These are phyloP conservation scores for Sinohyriopsis cumingii DNA, from an alignment of 2,888 invertebrate genomes.

Conservation along the genomic window DNA sequence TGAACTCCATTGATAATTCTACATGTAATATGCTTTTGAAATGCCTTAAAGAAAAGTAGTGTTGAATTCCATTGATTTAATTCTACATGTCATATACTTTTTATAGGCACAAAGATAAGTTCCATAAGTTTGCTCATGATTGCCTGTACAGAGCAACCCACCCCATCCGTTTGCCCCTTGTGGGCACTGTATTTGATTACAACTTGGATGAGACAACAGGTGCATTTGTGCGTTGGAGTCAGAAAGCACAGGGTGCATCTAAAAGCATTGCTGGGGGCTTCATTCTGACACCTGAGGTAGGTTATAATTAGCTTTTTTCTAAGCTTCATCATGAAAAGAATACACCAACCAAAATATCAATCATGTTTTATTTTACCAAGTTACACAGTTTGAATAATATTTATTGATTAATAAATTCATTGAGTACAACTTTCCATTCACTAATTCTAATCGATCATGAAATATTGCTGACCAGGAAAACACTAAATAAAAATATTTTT, in stretches of 20 bases:
- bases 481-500: too few species aligned
- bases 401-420: too few species aligned
- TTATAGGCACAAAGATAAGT: constrained; percentile 59
- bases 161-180: constrained; percentile 59
- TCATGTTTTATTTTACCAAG: too few species aligned
- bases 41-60: neutral
- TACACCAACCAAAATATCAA: too few species aligned
- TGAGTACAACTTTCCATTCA: too few species aligned
- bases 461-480: too few species aligned
- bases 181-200: constrained; percentile 66
- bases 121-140: constrained; percentile 67
- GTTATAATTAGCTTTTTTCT: neutral
- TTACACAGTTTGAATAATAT: too few species aligned
- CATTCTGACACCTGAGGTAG: constrained; percentile 64
- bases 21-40: too few species aligned
- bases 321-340: too few species aligned
- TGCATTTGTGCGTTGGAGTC: constrained; percentile 60
- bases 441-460: too few species aligned
- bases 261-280: constrained; percentile 56
- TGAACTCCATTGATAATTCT: too few species aligned
- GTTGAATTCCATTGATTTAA: neutral
- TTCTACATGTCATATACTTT: neutral
- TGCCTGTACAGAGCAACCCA: constrained; percentile 62
- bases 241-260: constrained; percentile 54
- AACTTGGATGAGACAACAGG: constrained; percentile 59